These are phyloP conservation scores for Alitta virens DNA, from an alignment of 2,888 invertebrate species.

Conservation along the genomic window DNA sequence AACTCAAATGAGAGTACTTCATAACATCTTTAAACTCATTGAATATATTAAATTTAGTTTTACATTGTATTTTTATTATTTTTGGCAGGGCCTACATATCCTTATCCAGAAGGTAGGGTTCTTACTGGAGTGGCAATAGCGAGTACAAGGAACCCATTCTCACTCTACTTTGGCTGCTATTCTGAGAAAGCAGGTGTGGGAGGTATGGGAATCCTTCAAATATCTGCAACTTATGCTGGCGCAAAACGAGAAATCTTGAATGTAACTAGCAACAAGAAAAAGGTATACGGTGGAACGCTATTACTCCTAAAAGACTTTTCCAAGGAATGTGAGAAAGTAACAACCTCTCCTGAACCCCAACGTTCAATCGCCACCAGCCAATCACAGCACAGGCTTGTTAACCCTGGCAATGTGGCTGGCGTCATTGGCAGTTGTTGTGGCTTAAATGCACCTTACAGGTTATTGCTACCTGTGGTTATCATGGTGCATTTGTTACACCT, in stretches of 20 bases:
- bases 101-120: neutral
- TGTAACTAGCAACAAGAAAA: slow-evolving; percentile 3
- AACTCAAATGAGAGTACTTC: too few species aligned
- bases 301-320: neutral
- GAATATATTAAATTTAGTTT: too few species aligned
- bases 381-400: too few species aligned
- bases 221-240: neutral
- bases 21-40: too few species aligned
- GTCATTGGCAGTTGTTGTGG: too few species aligned
- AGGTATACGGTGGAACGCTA: slow-evolving; percentile 4
- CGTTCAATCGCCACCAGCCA: too few species aligned
- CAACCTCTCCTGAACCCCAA: too few species aligned
- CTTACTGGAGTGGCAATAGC: slow-evolving; percentile 9
- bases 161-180: slow-evolving; percentile 13
- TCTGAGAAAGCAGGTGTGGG: slow-evolving; percentile 5
- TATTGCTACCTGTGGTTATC: too few species aligned
- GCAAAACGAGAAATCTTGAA: neutral
- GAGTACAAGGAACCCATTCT: neutral
- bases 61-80: too few species aligned
- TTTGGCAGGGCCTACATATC: neutral
- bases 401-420: too few species aligned
- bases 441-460: too few species aligned
- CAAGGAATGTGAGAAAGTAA: neutral
- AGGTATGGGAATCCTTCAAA: slow-evolving; percentile 2
- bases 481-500: too few species aligned